Evolutionary conservation across 1,140 invertebrate genomes (phyloP).

Genomic region (Adelges cooleyi): DNA sequence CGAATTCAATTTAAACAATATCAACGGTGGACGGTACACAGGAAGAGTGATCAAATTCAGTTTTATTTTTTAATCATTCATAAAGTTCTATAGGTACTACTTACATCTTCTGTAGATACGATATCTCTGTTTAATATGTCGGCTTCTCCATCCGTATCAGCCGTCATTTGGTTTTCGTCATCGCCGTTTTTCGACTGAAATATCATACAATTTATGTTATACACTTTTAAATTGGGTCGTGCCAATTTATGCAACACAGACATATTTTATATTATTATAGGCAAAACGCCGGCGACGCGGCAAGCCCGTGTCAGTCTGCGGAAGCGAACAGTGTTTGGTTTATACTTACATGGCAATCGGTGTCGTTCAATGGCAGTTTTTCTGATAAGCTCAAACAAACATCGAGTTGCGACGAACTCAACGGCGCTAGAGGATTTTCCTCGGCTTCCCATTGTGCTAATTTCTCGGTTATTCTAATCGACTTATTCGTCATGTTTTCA

Average conservation of each 20-base stretch:
- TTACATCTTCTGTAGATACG: slow-evolving; percentile 5
- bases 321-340: too few species aligned
- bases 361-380: neutral
- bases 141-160: neutral
- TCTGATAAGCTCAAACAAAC: neutral
- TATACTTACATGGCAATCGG: too few species aligned
- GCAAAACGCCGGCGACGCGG: too few species aligned
- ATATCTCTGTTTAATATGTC: slow-evolving; percentile 1
- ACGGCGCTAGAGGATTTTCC: slow-evolving; percentile 8
- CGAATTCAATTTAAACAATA: too few species aligned
- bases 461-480: neutral
- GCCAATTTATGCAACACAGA: too few species aligned
- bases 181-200: neutral
- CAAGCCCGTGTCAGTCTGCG: too few species aligned
- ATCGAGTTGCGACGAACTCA: neutral
- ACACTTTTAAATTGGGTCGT: too few species aligned
- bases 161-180: neutral
- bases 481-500: neutral
- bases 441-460: slow-evolving; percentile 11
- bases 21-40: too few species aligned
- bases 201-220: neutral
- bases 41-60: too few species aligned
- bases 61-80: too few species aligned
- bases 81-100: too few species aligned
- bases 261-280: too few species aligned